Evolutionary conservation across 2,888 invertebrate genomes (phyloP).

Genomic region (Chydorus sphaericus): DNA sequence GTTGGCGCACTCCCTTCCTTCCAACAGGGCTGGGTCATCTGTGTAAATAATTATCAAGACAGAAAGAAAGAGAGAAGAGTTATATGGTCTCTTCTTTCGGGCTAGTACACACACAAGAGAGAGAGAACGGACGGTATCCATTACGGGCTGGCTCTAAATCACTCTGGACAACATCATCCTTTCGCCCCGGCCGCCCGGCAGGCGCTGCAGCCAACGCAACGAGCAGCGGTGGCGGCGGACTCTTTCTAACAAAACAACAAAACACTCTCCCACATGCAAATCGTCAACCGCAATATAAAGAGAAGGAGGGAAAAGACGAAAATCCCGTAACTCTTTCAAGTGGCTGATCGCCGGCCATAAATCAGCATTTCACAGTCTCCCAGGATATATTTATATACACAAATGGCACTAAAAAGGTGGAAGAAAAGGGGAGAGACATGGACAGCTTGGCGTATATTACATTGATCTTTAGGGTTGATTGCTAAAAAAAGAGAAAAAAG

Average conservation of each 20-base stretch:
- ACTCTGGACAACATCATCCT: conserved; percentile 7
- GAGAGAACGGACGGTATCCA: not conserved
- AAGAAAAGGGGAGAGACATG: too few species aligned
- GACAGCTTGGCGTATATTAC: too few species aligned
- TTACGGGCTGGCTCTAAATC: conserved; percentile 5
- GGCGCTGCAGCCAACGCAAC: too few species aligned
- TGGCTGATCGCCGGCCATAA: too few species aligned
- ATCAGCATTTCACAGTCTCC: too few species aligned
- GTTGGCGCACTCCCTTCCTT: conserved; percentile 94
- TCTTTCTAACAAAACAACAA: conserved; percentile 2
- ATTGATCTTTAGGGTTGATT: too few species aligned
- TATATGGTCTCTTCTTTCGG: conserved; percentile 4
- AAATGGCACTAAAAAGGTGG: too few species aligned
- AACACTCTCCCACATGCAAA: conserved; percentile 8
- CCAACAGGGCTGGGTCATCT: conserved; percentile 28
- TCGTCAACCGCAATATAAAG: not conserved
- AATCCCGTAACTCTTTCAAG: too few species aligned
- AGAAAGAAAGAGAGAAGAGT: conserved; percentile 1
- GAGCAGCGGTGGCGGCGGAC: not conserved
- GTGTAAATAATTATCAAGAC: not conserved
- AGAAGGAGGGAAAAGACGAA: not conserved
- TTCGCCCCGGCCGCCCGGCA: not conserved
- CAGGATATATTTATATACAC: too few species aligned
- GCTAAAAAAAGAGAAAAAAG: too few species aligned
- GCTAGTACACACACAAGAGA: too few species aligned